Percentiles rank a stretch among this genome's conserved stretches.
Evolutionary conservation across 2,888 invertebrate species (phyloP).

Genomic region (Deilephila porcellus): DNA sequence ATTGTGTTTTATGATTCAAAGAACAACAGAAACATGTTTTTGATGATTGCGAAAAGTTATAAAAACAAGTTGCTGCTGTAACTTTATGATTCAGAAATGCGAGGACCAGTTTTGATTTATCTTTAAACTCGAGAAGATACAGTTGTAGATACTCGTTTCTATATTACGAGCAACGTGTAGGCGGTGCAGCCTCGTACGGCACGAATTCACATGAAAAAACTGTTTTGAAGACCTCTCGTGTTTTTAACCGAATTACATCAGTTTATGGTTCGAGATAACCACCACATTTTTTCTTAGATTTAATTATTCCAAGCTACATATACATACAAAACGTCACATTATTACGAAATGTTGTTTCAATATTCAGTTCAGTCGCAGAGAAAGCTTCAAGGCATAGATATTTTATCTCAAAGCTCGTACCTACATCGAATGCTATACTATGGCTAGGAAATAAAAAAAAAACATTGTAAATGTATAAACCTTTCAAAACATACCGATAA

Average conservation of each 20-base stretch:
- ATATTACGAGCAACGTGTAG: not conserved
- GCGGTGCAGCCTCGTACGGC: slow-evolving; percentile 9
- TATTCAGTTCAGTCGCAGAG: not conserved
- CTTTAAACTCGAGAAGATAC: slow-evolving; percentile 25
- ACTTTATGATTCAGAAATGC: slow-evolving; percentile 30
- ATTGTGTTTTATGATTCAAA: slow-evolving; percentile 27
- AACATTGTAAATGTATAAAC: not conserved
- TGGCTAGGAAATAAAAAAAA: too few relatives aligned
- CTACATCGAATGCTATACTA: too few relatives aligned
- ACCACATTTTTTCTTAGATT: slow-evolving; percentile 24
- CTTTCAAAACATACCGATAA: not conserved
- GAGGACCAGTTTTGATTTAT: slow-evolving; percentile 28
- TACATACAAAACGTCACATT: not conserved
- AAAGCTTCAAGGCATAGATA: not conserved
- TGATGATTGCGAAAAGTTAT: slow-evolving; percentile 25
- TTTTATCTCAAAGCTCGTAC: not conserved
- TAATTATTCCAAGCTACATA: not conserved
- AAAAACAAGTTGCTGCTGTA: slow-evolving; percentile 23
- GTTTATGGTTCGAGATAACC: slow-evolving; percentile 6
- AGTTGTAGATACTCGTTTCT: slow-evolving; percentile 25
- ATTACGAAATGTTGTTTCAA: not conserved
- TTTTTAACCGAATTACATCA: slow-evolving; percentile 11
- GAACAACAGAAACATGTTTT: slow-evolving; percentile 28
- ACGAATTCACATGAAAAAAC: slow-evolving; percentile 20
- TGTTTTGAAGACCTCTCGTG: not conserved